phyloP scores from a whole-genome alignment of 2,888 invertebrate species.

The Amphimallon solstitiale region DNA sequence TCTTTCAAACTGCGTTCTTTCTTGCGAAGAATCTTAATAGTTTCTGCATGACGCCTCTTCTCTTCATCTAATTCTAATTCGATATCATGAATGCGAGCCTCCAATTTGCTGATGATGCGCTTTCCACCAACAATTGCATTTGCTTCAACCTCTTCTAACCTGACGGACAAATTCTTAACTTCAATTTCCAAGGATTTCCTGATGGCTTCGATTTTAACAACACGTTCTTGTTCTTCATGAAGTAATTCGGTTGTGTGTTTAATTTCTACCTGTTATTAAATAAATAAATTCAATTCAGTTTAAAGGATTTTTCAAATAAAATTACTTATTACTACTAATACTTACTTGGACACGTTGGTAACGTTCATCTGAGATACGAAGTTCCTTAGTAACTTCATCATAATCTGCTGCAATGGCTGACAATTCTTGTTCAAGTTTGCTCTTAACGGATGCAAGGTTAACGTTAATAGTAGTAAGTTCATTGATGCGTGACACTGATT shows the following conservation, averaged over 20 bases:
- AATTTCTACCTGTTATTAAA: conserved; percentile 84
- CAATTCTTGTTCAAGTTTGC: conserved; percentile 95
- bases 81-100: conserved; percentile 92
- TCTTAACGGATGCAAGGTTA: conserved; percentile 92
- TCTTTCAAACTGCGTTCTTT: conserved; percentile 98
- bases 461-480: conserved; percentile 96
- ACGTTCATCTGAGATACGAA: conserved; percentile 92
- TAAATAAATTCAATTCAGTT: too few relatives aligned
- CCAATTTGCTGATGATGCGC: conserved; percentile 97
- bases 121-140: conserved; percentile 97
- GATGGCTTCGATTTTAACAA: conserved; percentile 96
- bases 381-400: conserved; percentile 97
- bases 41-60: conserved; percentile 96
- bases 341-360: conserved; percentile 87
- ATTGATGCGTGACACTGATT: conserved; percentile 90
- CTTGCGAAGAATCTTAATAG: conserved; percentile 97
- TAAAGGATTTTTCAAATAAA: background rate
- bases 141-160: conserved; percentile 95
- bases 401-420: conserved; percentile 92
- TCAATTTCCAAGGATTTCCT: conserved; percentile 98
- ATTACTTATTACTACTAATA: conserved; percentile 1
- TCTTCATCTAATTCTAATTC: conserved; percentile 96
- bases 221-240: conserved; percentile 96
- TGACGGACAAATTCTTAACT: conserved; percentile 93
- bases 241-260: conserved; percentile 94